Conservation (phyloP, 2,797 vertebrate genomes). For the Myotis daubentonii region DNA sequence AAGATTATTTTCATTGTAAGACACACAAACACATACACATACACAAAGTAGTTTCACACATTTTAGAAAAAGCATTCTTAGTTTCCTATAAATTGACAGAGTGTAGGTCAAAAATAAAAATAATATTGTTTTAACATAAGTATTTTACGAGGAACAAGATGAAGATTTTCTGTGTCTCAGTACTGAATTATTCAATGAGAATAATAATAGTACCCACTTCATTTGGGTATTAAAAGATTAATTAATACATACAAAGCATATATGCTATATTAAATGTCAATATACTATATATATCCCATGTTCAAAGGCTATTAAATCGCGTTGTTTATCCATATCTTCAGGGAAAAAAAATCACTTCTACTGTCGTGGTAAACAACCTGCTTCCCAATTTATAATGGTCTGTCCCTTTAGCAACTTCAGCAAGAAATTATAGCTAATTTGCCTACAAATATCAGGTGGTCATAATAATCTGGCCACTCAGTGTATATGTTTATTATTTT, state of each 20-base stretch:
- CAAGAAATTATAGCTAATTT: too few relatives aligned
- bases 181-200: background rate
- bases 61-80: background rate
- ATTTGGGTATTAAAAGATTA: background rate
- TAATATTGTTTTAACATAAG: background rate
- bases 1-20: constrained; percentile 40
- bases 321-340: too few relatives aligned
- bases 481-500: background rate
- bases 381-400: too few relatives aligned
- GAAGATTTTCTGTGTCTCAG: background rate
- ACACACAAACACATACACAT: background rate
- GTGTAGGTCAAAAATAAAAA: background rate
- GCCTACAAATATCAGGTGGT: too few relatives aligned
- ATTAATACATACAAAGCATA: background rate
- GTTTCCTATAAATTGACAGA: background rate
- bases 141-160: background rate
- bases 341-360: too few relatives aligned
- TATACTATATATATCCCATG: too few relatives aligned
- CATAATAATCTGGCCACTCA: too few relatives aligned
- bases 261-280: background rate
- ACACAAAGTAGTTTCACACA: background rate
- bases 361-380: too few relatives aligned
- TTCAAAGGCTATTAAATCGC: too few relatives aligned
- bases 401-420: too few relatives aligned
- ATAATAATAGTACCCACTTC: background rate